Evolutionary conservation across 2,113 vertebrate species (phyloP).

Genomic region (Ginglymostoma cirratum): DNA sequence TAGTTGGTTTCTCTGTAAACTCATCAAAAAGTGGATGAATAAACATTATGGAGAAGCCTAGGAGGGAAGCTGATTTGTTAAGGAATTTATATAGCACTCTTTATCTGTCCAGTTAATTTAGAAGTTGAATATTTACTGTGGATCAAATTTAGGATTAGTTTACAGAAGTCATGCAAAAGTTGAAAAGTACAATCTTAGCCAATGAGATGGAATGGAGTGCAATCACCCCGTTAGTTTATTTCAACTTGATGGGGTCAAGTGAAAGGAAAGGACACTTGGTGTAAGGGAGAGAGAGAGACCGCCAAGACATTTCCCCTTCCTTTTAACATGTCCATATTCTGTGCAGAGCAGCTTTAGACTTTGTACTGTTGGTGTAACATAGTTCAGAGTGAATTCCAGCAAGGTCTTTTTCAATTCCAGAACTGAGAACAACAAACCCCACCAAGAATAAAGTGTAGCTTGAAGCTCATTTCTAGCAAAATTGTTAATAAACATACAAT

Average conservation of each 20-base stretch:
- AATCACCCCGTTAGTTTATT: neutral
- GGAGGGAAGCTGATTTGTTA: neutral
- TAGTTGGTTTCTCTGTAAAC: neutral
- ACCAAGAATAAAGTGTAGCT: neutral
- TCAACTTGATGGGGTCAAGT: neutral
- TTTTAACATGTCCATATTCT: neutral
- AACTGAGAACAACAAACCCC: neutral
- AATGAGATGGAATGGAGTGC: neutral
- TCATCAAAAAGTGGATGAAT: neutral
- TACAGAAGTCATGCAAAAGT: neutral
- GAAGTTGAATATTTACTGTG: neutral
- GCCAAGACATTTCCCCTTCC: neutral
- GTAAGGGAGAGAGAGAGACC: neutral
- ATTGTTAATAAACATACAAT: neutral
- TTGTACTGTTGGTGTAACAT: neutral
- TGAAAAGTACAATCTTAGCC: neutral
- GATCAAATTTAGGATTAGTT: neutral
- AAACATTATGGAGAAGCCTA: neutral
- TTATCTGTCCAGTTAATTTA: neutral
- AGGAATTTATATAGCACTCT: neutral
- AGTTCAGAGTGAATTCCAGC: neutral
- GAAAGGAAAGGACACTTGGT: neutral
- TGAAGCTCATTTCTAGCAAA: neutral
- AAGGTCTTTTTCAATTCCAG: neutral
- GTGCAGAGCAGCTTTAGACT: neutral